Conservation (phyloP, 1,140 invertebrate species). For the Pristionchus pacificus region DNA sequence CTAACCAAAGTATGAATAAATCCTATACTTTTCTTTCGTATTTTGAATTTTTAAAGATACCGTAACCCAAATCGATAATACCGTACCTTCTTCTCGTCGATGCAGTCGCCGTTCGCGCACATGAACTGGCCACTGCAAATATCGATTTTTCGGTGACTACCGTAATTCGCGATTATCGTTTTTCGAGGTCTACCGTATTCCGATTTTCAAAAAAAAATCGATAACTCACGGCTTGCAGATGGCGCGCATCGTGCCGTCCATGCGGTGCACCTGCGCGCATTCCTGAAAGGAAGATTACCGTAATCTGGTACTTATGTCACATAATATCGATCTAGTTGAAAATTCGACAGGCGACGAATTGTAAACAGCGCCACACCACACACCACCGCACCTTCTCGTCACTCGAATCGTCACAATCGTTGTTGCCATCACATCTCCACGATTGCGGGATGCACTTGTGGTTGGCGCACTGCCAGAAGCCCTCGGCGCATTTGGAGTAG, state of each 20-base stretch:
- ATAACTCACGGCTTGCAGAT: background rate
- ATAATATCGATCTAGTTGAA: background rate
- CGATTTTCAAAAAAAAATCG: background rate
- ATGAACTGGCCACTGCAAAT: conserved; percentile 48
- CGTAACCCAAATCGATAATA: background rate
- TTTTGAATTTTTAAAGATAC: background rate
- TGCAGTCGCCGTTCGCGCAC: conserved; percentile 64
- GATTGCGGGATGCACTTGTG: conserved; percentile 74
- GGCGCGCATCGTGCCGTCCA: background rate
- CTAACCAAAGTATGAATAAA: no score
- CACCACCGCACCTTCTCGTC: conserved; percentile 45
- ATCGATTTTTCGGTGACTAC: conserved; percentile 38
- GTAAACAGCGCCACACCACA: conserved; percentile 18
- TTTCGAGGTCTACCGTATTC: background rate
- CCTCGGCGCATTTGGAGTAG: conserved; percentile 51
- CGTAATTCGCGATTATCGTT: background rate
- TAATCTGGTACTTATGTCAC: background rate
- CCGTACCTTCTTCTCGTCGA: conserved; percentile 60
- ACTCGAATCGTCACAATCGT: conserved; percentile 48
- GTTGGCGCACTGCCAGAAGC: conserved; percentile 74
- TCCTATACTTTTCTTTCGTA: background rate
- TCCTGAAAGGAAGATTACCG: background rate
- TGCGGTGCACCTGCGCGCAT: background rate
- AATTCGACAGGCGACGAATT: background rate
- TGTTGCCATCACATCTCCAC: conserved; percentile 50